phyloP scores from a whole-genome alignment of 2,888 invertebrate genomes.

The Drosophila kokeensis region DNA sequence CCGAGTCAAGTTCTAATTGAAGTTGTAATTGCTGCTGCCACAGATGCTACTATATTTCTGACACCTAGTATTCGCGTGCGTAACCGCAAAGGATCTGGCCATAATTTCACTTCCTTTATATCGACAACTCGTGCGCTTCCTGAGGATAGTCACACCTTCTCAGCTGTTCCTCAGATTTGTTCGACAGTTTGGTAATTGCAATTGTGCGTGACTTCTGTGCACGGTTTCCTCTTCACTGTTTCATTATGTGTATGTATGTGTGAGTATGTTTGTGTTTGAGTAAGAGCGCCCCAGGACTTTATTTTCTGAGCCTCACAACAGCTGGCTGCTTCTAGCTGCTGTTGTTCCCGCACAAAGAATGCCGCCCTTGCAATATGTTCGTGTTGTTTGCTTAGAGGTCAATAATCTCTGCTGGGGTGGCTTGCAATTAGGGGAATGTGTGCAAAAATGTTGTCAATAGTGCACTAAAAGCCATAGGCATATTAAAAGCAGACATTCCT shows the following conservation, averaged over 20 bases:
- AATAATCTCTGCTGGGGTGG: slow-evolving; percentile 69
- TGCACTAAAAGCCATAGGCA: slow-evolving; percentile 8
- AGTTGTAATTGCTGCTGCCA: slow-evolving; percentile 51
- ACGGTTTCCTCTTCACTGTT: slow-evolving; percentile 13
- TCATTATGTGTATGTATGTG: neutral
- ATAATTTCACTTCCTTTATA: slow-evolving; percentile 53
- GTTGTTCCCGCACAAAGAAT: slow-evolving; percentile 47
- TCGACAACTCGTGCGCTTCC: slow-evolving; percentile 55
- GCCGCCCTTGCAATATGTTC: slow-evolving; percentile 51
- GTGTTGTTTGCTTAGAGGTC: slow-evolving; percentile 66
- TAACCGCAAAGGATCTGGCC: slow-evolving; percentile 65
- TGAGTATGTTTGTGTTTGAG: slow-evolving; percentile 12
- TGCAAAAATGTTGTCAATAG: slow-evolving; percentile 33
- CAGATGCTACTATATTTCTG: slow-evolving; percentile 65
- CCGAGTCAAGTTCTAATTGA: slow-evolving; percentile 53
- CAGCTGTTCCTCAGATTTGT: slow-evolving; percentile 74
- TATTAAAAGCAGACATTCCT: neutral
- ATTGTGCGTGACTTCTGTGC: slow-evolving; percentile 61
- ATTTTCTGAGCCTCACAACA: slow-evolving; percentile 43
- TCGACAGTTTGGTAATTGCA: slow-evolving; percentile 53
- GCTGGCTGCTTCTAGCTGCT: slow-evolving; percentile 53
- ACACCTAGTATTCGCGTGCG: slow-evolving; percentile 48
- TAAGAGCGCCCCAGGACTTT: slow-evolving; percentile 56
- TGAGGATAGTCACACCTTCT: slow-evolving; percentile 47
- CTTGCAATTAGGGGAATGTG: slow-evolving; percentile 32